Evolutionary conservation across 2,888 invertebrate species (phyloP), one percentile per base, ranked within the genome.

Genomic region (Scaptomyza cyrtandrae): DNA sequence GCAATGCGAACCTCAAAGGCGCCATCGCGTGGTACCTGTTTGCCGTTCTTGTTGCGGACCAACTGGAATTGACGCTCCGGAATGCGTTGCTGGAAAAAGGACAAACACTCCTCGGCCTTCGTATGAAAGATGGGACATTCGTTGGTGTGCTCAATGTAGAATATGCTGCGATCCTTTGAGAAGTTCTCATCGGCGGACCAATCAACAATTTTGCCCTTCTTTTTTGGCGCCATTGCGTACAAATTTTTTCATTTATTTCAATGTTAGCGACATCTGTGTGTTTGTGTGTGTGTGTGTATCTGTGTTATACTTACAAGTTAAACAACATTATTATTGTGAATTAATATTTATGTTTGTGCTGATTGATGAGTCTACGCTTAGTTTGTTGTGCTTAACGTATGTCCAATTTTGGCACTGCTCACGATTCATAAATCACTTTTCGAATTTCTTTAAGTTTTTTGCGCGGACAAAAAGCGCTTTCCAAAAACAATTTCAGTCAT

Each of bases 61-160:
- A 91, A 53, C 45, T 82, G 81, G 55, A 91, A 89, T 31, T 81
- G 69, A 5, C 90, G 86, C 9, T 89, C 86, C 0, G 91, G 91
- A n/a, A 89, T 85, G 27, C 75, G 52, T 0, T 68, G 35, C 66
- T 82, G 66, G 27, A 92, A 61, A 49, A 75, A 91, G 4, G 49
- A 31, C 0, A 72, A 29, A 13, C 90, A 88, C 50, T 91, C 90
- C 0, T 89, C 80, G 3, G 91, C 91, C 53, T 91, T 91, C 0
- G 57, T 69, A 29, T 80, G 67, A 44, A 90, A 92, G 44, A 92
- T 89, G 33, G 90, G 91, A 41, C 92, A 92, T 63, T 92, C 91
- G 5, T 69, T 48, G 10, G 89, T 87, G 68, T 91, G 90, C 45
- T 92, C 92, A 0, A 92, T 88, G 56, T 82, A 89, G 60, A 91